A percentile compares a stretch with the other conserved stretches of the same genome.
phyloP scores from a whole-genome alignment of 2,113 vertebrate genomes.

The Zosterops japonicus region DNA sequence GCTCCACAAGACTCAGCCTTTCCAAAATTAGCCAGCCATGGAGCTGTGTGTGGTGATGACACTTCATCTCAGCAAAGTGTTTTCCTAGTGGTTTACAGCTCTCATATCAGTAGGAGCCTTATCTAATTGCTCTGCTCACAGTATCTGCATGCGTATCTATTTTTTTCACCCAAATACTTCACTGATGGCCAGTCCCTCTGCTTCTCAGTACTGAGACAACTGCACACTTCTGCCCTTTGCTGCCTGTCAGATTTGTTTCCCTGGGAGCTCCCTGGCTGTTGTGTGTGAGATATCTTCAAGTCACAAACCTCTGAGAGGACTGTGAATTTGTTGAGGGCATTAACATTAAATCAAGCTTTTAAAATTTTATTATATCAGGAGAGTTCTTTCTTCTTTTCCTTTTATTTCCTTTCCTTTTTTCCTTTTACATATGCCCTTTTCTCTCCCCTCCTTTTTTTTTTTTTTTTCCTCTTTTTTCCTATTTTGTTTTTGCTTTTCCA shows the following conservation, averaged over 20 bases:
- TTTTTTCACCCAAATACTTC: not conserved
- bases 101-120: not conserved
- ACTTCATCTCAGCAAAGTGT: conserved; percentile 30
- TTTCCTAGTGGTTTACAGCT: not conserved
- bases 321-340: not conserved
- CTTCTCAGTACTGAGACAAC: not conserved
- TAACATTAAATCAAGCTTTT: not conserved
- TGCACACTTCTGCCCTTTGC: not conserved
- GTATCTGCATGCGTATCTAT: not conserved
- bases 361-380: not conserved
- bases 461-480: not conserved
- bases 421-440: accelerated
- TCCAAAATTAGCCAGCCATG: conserved; percentile 18
- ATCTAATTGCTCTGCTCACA: not conserved
- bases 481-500: not conserved
- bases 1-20: not conserved
- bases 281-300: not conserved
- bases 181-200: not conserved
- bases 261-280: not conserved
- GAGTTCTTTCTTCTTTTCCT: not conserved
- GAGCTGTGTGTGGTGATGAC: conserved; percentile 15
- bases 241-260: not conserved
- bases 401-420: not conserved
- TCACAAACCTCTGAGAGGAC: not conserved
- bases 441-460: accelerated